Evolutionary conservation across 2,797 vertebrate genomes (phyloP).

Genomic region (Sebastes diploproa): DNA sequence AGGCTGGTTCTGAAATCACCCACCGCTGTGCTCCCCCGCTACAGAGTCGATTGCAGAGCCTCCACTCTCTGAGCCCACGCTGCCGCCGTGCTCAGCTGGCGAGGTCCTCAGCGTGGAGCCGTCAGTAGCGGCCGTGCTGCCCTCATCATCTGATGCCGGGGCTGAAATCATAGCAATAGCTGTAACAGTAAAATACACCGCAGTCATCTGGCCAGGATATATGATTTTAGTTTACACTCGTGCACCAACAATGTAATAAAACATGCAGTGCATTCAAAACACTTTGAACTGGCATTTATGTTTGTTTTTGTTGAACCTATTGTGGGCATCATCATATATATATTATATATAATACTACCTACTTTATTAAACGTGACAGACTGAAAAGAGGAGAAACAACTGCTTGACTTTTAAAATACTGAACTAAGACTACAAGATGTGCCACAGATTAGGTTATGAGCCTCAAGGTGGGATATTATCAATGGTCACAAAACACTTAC

Average conservation of each 20-base stretch:
- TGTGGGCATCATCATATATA: neutral
- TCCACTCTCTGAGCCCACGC: slow-evolving; percentile 98
- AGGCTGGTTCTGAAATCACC: slow-evolving; percentile 54
- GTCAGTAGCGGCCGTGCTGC: slow-evolving; percentile 98
- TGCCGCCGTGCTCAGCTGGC: slow-evolving; percentile 97
- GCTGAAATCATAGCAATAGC: slow-evolving; percentile 97
- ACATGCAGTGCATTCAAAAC: slow-evolving; percentile 21
- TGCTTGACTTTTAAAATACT: neutral
- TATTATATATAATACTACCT: neutral
- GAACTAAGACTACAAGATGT: neutral
- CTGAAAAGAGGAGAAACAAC: neutral
- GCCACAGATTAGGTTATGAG: neutral
- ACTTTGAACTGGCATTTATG: neutral
- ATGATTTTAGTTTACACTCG: slow-evolving; percentile 41
- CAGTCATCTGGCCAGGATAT: slow-evolving; percentile 69
- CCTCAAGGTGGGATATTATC: neutral
- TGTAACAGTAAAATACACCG: slow-evolving; percentile 93
- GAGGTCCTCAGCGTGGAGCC: slow-evolving; percentile 97
- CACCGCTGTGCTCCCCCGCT: slow-evolving; percentile 98
- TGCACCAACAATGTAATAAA: slow-evolving; percentile 34
- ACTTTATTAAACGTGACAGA: neutral
- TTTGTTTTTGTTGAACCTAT: neutral
- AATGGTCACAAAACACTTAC: neutral
- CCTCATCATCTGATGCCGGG: slow-evolving; percentile 98
- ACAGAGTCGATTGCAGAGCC: slow-evolving; percentile 98